Base-by-base conservation (phyloP, 1,140 invertebrate genomes). In the Lepidotrigona ventralis region DNA sequence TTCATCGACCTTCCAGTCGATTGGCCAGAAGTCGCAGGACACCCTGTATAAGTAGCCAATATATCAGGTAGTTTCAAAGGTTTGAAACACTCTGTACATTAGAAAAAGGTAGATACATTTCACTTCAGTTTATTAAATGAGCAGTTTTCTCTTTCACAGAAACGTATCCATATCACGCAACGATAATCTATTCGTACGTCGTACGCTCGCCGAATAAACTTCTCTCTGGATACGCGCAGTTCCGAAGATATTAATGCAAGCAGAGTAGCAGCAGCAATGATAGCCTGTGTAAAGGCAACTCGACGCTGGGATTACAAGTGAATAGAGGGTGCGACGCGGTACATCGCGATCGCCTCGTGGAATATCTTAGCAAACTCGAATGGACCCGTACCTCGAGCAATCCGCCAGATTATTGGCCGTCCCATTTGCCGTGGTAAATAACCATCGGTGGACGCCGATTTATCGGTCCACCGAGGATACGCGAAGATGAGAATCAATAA, bases 321-420 rank as follows among this genome's bases (percentile, higher is more conserved):
- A 75, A 76, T 64, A 64, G 60, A 15, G 19, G 63, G 9, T 46
- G 4, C 39, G 39, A 39, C 4, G 39, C 39, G 8, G 39, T 46
- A 46, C 33, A 14, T 68, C n/a, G 53, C 26, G 64, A 23, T 69
- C 63, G 78, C 64, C 6, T 0, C 19, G 2, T 19, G 60, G 71
- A 84, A 75, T 53, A 74, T 81, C 63, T 74, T 71, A 60, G 33
- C 70, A 46, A 39, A 74, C 63, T 69, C 39, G 60, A 75, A 79
- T 53, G 39, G 39, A 51, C 23, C 46, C 79, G 4, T 12, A 23
- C 17, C 9, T 15, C 14, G n/a, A 51, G 56, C 68, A 26, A 75
- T 76, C 64, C 66, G 29, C 51, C 26, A 64, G 82, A 76, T 85
- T 85, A 85, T 70, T 71, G 73, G 19, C 21, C n/a, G 29, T 81